phyloP scores from a whole-genome alignment of 2,113 vertebrate genomes.

The Nothocercus julius region DNA sequence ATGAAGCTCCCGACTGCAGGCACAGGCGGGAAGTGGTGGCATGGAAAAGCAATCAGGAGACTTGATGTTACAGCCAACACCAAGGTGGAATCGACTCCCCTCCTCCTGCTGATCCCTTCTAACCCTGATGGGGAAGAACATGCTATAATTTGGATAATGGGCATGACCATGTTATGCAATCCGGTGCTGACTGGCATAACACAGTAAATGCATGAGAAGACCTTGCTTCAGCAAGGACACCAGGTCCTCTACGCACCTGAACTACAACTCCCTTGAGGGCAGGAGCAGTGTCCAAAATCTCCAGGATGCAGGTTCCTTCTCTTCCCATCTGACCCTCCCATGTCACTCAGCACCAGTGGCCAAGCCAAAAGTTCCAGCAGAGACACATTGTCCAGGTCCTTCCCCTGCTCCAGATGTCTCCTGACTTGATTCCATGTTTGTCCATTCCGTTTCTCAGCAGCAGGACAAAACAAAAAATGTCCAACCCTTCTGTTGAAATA shows the following conservation, averaged over 20 bases:
- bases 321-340: neutral
- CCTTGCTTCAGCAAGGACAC: neutral
- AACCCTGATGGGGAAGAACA: neutral
- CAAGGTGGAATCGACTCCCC: neutral
- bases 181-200: neutral
- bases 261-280: neutral
- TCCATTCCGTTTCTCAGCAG: no score
- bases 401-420: no score
- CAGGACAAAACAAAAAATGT: no score
- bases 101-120: neutral
- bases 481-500: no score
- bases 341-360: neutral
- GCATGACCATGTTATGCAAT: neutral
- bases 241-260: neutral
- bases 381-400: neutral
- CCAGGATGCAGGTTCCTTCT: no score
- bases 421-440: no score
- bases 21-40: neutral
- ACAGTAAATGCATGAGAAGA: accelerated
- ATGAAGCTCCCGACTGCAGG: neutral
- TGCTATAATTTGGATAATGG: neutral
- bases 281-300: neutral
- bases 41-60: neutral
- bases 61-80: neutral
- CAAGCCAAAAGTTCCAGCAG: neutral